phyloP scores from a whole-genome alignment of 2,797 vertebrate species.

The Sebastolobus alascanus region DNA sequence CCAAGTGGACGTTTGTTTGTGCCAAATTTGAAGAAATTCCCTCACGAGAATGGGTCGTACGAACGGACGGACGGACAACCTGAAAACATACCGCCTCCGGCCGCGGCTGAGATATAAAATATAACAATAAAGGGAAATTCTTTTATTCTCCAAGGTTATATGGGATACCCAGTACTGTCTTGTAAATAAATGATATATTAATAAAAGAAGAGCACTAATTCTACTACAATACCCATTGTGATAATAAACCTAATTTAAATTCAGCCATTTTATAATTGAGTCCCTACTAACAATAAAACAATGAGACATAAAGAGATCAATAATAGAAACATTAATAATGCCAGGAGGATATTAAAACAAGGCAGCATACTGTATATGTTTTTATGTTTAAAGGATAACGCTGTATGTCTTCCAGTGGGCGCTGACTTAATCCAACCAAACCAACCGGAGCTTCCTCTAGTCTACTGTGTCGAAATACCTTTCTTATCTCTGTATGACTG shows the following conservation, averaged over 20 bases:
- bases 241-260: neutral
- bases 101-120: no score
- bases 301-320: neutral
- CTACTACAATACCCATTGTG: neutral
- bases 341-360: neutral
- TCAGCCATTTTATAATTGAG: neutral
- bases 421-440: slow-evolving; percentile 13
- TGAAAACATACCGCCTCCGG: no score
- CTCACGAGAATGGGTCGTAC: no score
- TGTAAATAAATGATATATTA: neutral
- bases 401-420: slow-evolving; percentile 33
- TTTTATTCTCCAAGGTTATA: neutral
- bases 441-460: slow-evolving; percentile 1
- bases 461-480: neutral
- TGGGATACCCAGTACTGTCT: neutral
- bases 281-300: neutral
- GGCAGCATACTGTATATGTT: neutral
- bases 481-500: neutral
- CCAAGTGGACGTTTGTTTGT: no score
- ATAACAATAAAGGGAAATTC: neutral
- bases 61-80: no score
- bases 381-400: slow-evolving; percentile 6
- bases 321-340: slow-evolving; percentile 6
- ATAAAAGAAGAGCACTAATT: neutral
- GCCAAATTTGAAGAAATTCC: no score